These are phyloP conservation scores for Chaenogobius annularis DNA, from an alignment of 2,113 vertebrate genomes.

Conservation along the genomic window DNA sequence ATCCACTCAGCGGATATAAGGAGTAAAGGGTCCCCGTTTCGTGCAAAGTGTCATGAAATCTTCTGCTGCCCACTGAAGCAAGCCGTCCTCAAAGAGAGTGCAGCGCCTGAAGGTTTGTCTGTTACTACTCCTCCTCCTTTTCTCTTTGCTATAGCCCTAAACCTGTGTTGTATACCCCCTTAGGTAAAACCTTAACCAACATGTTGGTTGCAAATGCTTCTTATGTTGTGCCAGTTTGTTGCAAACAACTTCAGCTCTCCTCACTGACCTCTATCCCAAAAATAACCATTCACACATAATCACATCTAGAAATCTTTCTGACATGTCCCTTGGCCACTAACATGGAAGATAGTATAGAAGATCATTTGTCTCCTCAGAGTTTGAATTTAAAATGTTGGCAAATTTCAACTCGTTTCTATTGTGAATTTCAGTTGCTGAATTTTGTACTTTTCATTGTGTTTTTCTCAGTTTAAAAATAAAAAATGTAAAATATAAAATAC, in stretches of 20 bases:
- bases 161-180: neutral
- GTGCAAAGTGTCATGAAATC: constrained; percentile 99
- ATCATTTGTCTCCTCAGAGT: no score
- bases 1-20: constrained; percentile 99
- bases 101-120: constrained; percentile 99
- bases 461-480: no score
- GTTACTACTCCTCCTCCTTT: constrained; percentile 80
- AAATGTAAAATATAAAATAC: no score
- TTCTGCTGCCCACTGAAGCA: constrained; percentile 99
- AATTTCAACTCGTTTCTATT: no score
- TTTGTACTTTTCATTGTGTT: no score
- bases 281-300: no score
- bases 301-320: no score
- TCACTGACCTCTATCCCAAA: neutral
- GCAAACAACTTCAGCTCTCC: neutral
- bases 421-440: no score
- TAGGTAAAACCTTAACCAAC: neutral
- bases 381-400: no score
- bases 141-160: constrained; percentile 36
- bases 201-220: no score
- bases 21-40: constrained; percentile 99
- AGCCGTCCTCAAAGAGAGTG: constrained; percentile 95
- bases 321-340: no score
- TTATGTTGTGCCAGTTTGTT: neutral
- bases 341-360: no score